Percentiles rank a stretch among this genome's conserved stretches.
phyloP scores from a whole-genome alignment of 2,797 vertebrate species.

The Anguilla marmorata region DNA sequence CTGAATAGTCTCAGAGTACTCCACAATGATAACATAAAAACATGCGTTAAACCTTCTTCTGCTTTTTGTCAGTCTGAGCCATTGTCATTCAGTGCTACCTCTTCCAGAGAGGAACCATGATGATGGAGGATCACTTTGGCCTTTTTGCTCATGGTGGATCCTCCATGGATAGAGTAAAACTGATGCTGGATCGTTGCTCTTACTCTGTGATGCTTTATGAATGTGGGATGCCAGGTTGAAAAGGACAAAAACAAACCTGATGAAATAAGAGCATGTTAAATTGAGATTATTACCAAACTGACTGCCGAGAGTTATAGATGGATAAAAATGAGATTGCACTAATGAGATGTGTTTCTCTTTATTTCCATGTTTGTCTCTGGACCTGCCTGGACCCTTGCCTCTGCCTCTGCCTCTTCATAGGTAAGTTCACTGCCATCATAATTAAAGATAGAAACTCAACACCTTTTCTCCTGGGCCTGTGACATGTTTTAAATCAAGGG shows the following conservation, averaged over 20 bases:
- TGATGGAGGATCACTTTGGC: too few relatives aligned
- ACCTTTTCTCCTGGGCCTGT: not conserved
- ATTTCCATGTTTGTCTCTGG: conserved; percentile 9
- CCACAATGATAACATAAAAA: not conserved
- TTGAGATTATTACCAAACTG: not conserved
- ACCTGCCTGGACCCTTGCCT: not conserved
- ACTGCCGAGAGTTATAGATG: not conserved
- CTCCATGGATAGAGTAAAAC: too few relatives aligned
- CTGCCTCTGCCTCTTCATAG: not conserved
- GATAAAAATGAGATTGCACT: not conserved
- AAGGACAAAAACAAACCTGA: not conserved
- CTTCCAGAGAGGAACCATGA: too few relatives aligned
- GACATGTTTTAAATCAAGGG: not conserved
- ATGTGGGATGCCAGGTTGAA: not conserved
- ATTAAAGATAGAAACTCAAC: not conserved
- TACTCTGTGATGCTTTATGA: not conserved
- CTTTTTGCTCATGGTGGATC: too few relatives aligned
- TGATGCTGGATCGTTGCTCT: too few relatives aligned
- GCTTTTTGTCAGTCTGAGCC: too few relatives aligned
- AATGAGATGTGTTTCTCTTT: conserved; percentile 5
- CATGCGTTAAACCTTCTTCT: not conserved
- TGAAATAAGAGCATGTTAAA: not conserved
- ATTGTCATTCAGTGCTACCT: too few relatives aligned
- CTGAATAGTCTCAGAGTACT: not conserved
- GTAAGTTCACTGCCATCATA: not conserved